Base-by-base conservation (phyloP, 2,797 vertebrate species). In the Sorex maritimensis region DNA sequence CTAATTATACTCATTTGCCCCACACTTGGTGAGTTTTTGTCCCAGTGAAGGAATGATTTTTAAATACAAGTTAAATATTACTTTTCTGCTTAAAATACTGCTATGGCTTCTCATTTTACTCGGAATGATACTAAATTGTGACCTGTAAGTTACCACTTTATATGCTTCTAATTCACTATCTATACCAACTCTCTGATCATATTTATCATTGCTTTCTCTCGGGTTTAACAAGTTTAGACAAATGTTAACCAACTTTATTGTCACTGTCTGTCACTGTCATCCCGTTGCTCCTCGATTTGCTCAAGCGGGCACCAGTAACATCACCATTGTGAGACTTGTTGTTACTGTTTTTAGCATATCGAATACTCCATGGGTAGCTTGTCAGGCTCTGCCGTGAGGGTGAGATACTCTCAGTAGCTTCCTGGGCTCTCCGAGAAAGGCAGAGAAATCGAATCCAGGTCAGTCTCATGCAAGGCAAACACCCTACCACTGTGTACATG, bases 101-200 rank as follows among this genome's bases (percentile, higher is more conserved):
- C 63, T 82, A 61, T 78, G 55, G 52, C 17, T 87, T 55, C 44
- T 55, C 73, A 49, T 86, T 81, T 86, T 77, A 81, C 21, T 81
- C 52, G 44, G 41, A 71, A 81, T 73, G 68, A 68, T 9, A 93
- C 46, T 83, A 74, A 65, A 30, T 19, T 26, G 17, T 88, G 21
- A 44, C 49, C 24, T 68, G 26, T n/a, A 85, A 80, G 26, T n/a
- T 46, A 28, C 24, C 44, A 52, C 73, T 58, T 10, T 5, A 85
- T 30, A 21, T 80, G 34, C 46, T 26, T 86, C 23, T 74, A 72
- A 38, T 7, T 58, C 19, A 69, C 10, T n/a, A 69, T 58, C 63
- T 80, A 9, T 13, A 78, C 11, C 14, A 86, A 41, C 26, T 77
- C 71, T 90, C 69, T 93, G 46, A 79, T 28, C 30, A 75, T 71